These are phyloP conservation scores for Drosophila melanogaster DNA, from an alignment of 1,140 invertebrate genomes.

Conservation along the genomic window Release_6_plus_ISO1_MT NT_037436.4:14749501-14750000, in stretches of 20 bases:
- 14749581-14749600: conserved; percentile 49
- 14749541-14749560: conserved; percentile 43
- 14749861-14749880: conserved; percentile 76
- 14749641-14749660: conserved; percentile 84
- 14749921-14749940: conserved; percentile 3
- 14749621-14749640: conserved; percentile 26
- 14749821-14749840: conserved; percentile 58
- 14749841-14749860: conserved; percentile 59
- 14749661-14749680: conserved; percentile 85
- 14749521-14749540: conserved; percentile 42
- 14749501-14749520: conserved; percentile 50
- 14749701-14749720: conserved; percentile 85
- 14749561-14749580: conserved; percentile 19
- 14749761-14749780: conserved; percentile 23
- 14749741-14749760: conserved; percentile 43
- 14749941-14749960: conserved; percentile 14
- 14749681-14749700: conserved; percentile 85
- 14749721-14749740: conserved; percentile 84
- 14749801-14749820: conserved; percentile 34
- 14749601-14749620: conserved; percentile 56
- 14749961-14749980: neutral
- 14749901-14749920: conserved; percentile 47
- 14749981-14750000: conserved; percentile 19
- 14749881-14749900: conserved; percentile 79
- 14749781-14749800: conserved; percentile 38